Evolutionary conservation across 1,140 invertebrate genomes (phyloP), one percentile per base, ranked within the genome.

Genomic region (Zaprionus taronus): DNA sequence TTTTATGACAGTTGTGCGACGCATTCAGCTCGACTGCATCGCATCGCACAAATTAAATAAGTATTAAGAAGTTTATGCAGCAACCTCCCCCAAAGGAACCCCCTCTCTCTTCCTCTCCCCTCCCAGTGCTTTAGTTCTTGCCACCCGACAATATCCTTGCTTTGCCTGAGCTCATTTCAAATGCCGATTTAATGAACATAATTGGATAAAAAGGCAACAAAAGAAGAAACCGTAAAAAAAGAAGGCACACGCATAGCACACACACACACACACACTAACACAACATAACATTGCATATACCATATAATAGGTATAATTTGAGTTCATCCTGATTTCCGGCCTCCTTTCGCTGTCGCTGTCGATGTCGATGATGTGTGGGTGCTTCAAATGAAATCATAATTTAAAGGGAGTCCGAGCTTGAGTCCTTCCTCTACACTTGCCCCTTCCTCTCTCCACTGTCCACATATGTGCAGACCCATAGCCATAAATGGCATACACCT

Each of bases 1-100:
- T 91, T 91, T 91, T 91, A 91, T 91, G 89, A 91, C 89, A 90
- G 85, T 90, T 90, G 84, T 87, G 85, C 73, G 70, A 53, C 61
- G 60, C 72, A 73, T 82, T 90, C 81, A 68, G 77, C 85, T 89
- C 70, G 67, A 78, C 51, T 91, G 83, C 73, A 72, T 75, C 51
- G 41, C 7, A 47, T 61, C 56, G 47, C 56, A 55, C 62, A 72
- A 90, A 90, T 90, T 81, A 79, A 89, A 90, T 89, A 78, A 73
- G 72, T 77, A 90, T 89, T 90, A 85, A 90, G 71, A 81, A 89
- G 84, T 87, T 81, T 67, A 84, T 74, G 31, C 34, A 20, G 62
- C 53, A 72, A 47, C 49, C 68, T 36, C 55, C 41, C 34, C 47
- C 34, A n/a, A 31, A 63, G 34, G 11, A 15, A 12, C 1, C 55